These are phyloP conservation scores for Alcis repandata DNA, from an alignment of 2,888 invertebrate genomes.

Conservation along the genomic window DNA sequence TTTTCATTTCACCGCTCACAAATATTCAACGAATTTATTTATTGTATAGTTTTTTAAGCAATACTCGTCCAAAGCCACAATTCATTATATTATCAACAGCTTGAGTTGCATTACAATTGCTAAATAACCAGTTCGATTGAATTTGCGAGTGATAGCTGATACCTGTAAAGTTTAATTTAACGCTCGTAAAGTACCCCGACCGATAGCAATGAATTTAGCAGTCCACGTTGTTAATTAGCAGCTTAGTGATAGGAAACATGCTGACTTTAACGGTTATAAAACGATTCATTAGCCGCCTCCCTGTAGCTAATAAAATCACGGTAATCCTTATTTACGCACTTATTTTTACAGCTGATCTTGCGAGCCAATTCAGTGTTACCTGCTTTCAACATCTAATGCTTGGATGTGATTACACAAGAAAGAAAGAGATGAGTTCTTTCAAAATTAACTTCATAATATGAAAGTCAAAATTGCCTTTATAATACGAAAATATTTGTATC, in stretches of 20 bases:
- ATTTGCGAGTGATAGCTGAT: slow-evolving; percentile 21
- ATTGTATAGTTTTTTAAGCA: too few species aligned
- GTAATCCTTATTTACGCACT: slow-evolving; percentile 65
- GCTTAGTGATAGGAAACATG: slow-evolving; percentile 35
- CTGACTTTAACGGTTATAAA: slow-evolving; percentile 51
- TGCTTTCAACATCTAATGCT: slow-evolving; percentile 49
- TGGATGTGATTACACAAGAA: not conserved
- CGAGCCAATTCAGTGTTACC: slow-evolving; percentile 55
- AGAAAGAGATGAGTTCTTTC: too few species aligned
- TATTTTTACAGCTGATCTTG: slow-evolving; percentile 62
- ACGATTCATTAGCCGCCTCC: slow-evolving; percentile 68
- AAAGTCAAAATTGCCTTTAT: too few species aligned
- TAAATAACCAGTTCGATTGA: slow-evolving; percentile 31
- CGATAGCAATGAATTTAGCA: slow-evolving; percentile 33
- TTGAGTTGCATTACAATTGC: slow-evolving; percentile 15
- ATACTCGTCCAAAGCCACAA: too few species aligned
- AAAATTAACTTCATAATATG: too few species aligned
- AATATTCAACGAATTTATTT: too few species aligned
- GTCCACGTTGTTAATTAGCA: slow-evolving; percentile 30
- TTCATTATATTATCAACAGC: not conserved
- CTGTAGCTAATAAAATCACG: slow-evolving; percentile 67
- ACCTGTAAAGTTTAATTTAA: slow-evolving; percentile 23
- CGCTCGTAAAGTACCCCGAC: slow-evolving; percentile 28
- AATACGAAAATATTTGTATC: too few species aligned
- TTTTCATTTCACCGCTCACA: too few species aligned